Conservation (phyloP, 2,888 invertebrate species). For the Eubasilissa splendida region DNA sequence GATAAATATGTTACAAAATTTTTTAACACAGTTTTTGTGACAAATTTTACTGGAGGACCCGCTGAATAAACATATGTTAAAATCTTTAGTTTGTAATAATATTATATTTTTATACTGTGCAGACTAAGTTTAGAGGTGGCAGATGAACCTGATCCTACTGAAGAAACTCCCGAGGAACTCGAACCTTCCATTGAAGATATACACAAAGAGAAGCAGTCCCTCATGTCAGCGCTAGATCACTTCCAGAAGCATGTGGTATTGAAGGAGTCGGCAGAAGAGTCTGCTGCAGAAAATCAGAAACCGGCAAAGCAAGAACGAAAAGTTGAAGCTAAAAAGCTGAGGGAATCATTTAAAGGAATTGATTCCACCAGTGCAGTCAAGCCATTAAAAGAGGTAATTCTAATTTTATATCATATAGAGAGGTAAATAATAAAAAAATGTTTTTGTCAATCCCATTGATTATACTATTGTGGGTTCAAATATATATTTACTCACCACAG, state of each 20-base stretch:
- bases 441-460: too few species aligned
- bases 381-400: conserved; percentile 52
- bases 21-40: too few species aligned
- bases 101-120: neutral
- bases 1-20: neutral
- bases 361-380: conserved; percentile 28
- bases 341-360: neutral
- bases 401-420: neutral
- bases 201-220: conserved; percentile 63
- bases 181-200: conserved; percentile 62
- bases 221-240: conserved; percentile 63
- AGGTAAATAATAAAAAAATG: neutral
- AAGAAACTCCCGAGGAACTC: conserved; percentile 50
- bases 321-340: conserved; percentile 1
- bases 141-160: conserved; percentile 37
- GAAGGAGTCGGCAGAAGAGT: neutral
- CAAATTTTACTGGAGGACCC: too few species aligned
- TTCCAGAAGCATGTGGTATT: conserved; percentile 55
- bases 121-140: conserved; percentile 59
- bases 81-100: conserved; percentile 48
- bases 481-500: too few species aligned
- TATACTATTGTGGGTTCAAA: too few species aligned
- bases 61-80: neutral
- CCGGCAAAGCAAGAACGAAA: conserved; percentile 30
- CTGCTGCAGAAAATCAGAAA: conserved; percentile 3